Base-by-base conservation (phyloP, 35 echinoderm and acorn worm species). In the Lytechinus variegatus region DNA sequence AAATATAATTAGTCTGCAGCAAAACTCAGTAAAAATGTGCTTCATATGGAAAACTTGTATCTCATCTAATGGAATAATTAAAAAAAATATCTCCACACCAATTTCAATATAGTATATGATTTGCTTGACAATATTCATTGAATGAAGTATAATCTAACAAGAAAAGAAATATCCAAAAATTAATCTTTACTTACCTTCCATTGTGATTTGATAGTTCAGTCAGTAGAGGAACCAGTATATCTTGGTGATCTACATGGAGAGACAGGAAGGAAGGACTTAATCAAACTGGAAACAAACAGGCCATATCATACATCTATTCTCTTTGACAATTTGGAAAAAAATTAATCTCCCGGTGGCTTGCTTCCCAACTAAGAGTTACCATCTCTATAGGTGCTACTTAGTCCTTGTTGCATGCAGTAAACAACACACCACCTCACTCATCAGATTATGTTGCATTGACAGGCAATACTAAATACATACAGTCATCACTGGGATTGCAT, bases 171-270 rank as follows among this genome's bases (percentile, higher is more conserved):
- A 79, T 19, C 66, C 19, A 79, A 79, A 24, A 24, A 7, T 79
- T 44, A 44, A 4, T 61, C 56, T 51, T 27, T n/a, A 96, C 94
- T 95, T 96, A 99, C 98, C 97, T 98, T 95, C 96, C 96, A 98
- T 97, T 99, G 66, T 99, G 98, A 93, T 99, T 99, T 87, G 97
- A 98, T 60, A 99, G 89, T 94, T 98, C 97, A 52, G 96, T 97
- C 27, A 99, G 61, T 6, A 99, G 92, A 87, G 97, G 95, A 52
- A 95, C 95, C 51, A 99, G 92, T 9, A 96, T 89, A 94, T 95
- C 96, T 27, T 88, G 90, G 33, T 96, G 96, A 89, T 99, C 97
- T 92, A 96, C 98, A 86, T 79, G 52, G 54, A 95, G 87, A 95
- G 11, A 44, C 13, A 60, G 28, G 56, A 79, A 79, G 66, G 24